A percentile compares a stretch with the other conserved stretches of the same genome.
Evolutionary conservation across 2,113 vertebrate genomes (phyloP).

Genomic region (Rhea pennata): DNA sequence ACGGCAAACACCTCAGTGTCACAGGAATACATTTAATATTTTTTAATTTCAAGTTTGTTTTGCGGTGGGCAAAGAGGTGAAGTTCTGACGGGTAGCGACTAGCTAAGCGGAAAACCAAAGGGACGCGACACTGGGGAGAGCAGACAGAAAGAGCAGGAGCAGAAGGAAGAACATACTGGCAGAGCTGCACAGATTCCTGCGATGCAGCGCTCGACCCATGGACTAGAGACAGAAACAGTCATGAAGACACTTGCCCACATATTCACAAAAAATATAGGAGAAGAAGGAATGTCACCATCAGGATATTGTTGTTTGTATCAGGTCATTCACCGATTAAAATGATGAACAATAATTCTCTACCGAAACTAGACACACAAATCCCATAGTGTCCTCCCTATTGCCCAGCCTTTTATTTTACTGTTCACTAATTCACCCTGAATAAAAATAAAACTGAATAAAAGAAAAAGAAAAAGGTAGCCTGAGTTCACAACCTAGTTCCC

Average conservation of each 20-base stretch:
- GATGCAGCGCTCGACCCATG: rapidly evolving
- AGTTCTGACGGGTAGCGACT: not conserved
- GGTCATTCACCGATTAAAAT: not conserved
- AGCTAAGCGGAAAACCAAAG: not conserved
- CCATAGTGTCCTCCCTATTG: not conserved
- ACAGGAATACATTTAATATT: not conserved
- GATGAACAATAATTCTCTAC: not conserved
- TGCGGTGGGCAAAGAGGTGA: rapidly evolving
- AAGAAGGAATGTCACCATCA: not conserved
- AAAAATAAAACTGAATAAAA: no score
- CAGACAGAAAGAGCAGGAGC: not conserved
- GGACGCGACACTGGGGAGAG: not conserved
- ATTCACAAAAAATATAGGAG: not conserved
- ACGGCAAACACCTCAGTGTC: not conserved
- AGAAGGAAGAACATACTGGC: not conserved
- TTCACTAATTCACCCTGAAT: not conserved
- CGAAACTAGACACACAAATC: not conserved
- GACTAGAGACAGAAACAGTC: not conserved
- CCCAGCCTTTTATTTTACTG: not conserved
- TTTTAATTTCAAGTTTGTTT: not conserved
- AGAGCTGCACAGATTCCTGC: not conserved
- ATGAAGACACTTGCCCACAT: not conserved
- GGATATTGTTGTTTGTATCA: not conserved
- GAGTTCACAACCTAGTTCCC: not conserved
- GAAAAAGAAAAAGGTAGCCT: not conserved